A percentile compares a stretch with the other conserved stretches of the same genome.
phyloP scores from a whole-genome alignment of 2,113 vertebrate genomes.

The Desmodus rotundus region DNA sequence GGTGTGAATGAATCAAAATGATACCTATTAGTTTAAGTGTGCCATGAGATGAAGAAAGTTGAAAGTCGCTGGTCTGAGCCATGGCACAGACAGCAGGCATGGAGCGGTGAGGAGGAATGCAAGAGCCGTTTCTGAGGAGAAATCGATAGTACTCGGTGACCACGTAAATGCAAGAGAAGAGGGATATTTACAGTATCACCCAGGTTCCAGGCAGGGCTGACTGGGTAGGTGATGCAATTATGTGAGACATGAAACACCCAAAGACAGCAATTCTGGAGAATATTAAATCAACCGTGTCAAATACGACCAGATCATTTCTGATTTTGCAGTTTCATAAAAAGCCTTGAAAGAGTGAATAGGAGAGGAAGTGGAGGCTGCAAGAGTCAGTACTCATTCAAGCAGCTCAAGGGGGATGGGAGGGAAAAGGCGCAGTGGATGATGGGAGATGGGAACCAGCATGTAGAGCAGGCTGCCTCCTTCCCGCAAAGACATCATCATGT shows the following conservation, averaged over 20 bases:
- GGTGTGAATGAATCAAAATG: no score
- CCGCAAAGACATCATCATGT: neutral
- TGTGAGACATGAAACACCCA: neutral
- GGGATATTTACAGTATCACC: neutral
- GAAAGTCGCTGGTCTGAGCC: neutral
- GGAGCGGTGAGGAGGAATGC: neutral
- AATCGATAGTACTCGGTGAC: neutral
- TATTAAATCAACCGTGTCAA: neutral
- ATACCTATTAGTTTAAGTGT: neutral
- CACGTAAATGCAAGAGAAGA: neutral
- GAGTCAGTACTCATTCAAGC: neutral
- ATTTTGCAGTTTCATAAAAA: neutral
- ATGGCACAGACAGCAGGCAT: fast-evolving
- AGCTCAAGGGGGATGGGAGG: neutral
- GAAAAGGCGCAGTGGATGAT: neutral
- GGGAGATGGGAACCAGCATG: neutral
- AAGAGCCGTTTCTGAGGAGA: neutral
- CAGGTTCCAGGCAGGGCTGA: neutral
- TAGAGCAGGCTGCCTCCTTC: neutral
- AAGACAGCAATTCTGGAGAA: neutral
- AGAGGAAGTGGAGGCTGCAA: neutral
- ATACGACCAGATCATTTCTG: neutral
- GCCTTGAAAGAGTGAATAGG: fast-evolving
- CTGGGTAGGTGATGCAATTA: neutral
- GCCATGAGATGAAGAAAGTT: neutral